Percentiles rank a stretch among this genome's conserved stretches.
These are phyloP conservation scores for Cotesia chilonis DNA, from an alignment of 1,140 invertebrate species.

Conservation along the genomic window DNA sequence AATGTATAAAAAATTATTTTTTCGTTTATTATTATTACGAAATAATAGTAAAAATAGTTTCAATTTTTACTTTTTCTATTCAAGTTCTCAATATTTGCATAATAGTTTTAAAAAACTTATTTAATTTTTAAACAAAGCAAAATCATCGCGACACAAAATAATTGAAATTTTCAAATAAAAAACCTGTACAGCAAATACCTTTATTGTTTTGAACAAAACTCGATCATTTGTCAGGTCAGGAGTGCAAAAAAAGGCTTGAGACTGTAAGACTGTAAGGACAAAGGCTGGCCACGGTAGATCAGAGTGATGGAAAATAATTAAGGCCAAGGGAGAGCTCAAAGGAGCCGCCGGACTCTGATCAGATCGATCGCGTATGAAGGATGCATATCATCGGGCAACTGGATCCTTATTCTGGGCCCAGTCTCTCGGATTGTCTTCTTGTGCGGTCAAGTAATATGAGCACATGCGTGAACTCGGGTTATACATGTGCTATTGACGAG, in stretches of 20 bases:
- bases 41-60: too few relatives aligned
- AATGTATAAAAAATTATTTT: too few relatives aligned
- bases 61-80: too few relatives aligned
- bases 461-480: constrained; percentile 18
- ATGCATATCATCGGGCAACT: constrained; percentile 37
- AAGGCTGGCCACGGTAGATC: constrained; percentile 45
- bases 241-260: neutral
- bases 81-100: too few relatives aligned
- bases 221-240: too few relatives aligned
- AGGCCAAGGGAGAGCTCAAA: constrained; percentile 49
- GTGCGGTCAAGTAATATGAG: constrained; percentile 32
- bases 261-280: constrained; percentile 34
- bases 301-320: constrained; percentile 59
- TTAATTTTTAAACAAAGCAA: too few relatives aligned
- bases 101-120: too few relatives aligned
- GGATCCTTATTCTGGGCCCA: constrained; percentile 21
- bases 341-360: constrained; percentile 47
- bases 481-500: constrained; percentile 29
- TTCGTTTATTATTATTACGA: too few relatives aligned
- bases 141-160: neutral
- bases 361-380: constrained; percentile 43
- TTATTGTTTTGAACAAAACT: too few relatives aligned
- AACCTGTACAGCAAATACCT: neutral
- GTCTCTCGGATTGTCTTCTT: constrained; percentile 30
- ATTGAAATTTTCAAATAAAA: neutral